Conservation (phyloP, 2,113 vertebrate genomes). For the Colaptes auratus region DNA sequence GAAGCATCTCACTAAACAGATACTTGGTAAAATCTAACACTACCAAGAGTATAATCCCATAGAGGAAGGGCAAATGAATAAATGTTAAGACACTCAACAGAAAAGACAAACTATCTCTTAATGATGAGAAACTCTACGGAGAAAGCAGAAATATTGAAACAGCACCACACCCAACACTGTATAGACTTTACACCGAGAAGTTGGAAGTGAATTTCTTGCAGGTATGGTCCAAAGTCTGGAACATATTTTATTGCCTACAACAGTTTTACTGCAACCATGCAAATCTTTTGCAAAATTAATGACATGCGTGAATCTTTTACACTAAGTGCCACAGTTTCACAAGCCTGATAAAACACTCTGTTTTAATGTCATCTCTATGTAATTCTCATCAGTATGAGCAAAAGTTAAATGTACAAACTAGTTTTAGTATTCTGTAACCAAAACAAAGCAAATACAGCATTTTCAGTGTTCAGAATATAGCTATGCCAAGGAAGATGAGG, state of each 20-base stretch:
- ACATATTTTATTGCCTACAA: slow-evolving; percentile 9
- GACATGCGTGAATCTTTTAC: neutral
- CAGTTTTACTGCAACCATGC: neutral
- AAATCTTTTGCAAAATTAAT: neutral
- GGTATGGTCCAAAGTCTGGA: slow-evolving; percentile 17
- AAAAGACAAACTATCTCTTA: neutral
- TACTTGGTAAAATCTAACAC: neutral
- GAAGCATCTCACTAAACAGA: neutral
- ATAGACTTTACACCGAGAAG: neutral
- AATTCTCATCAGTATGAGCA: neutral
- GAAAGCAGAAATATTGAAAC: neutral
- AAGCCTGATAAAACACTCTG: neutral
- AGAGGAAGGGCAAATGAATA: neutral
- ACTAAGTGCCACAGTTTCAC: neutral
- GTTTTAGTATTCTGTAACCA: neutral
- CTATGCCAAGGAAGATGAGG: neutral
- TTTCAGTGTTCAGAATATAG: neutral
- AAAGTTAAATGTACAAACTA: rapidly evolving
- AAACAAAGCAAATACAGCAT: neutral
- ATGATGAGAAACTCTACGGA: neutral
- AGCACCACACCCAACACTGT: neutral
- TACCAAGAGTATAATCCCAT: neutral
- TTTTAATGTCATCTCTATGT: neutral
- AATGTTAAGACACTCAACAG: neutral
- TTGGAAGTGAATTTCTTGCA: neutral